Evolutionary conservation across 2,797 vertebrate genomes (phyloP), one percentile per base, ranked within the genome.

Genomic region (Silurus aristotelis): DNA sequence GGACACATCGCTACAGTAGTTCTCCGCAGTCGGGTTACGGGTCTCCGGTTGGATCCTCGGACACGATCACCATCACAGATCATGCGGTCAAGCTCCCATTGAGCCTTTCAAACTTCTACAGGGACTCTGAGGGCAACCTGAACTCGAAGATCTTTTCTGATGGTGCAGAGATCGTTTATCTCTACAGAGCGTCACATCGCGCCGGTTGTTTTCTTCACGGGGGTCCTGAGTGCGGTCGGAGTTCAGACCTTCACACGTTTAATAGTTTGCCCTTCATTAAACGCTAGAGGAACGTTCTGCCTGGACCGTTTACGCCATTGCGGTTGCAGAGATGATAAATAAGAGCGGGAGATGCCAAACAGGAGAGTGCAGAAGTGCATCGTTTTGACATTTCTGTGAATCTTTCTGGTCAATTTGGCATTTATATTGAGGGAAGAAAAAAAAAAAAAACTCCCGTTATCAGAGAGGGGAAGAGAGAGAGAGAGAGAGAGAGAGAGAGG

Each of bases 61-160:
- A 77, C 86, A 84, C 83, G 83, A 66, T 83, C 73, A 64, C 79
- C 84, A 70, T 87, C 89, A 88, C 89, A 88, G 88, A 63, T 89
- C 73, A 17, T 63, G 68, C 75, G 66, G 75, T 84, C 77, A 38
- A 77, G 82, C 78, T 88, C 84, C 55, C 52, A 70, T 76, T 48
- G 82, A 79, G 89, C 80, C 64, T 73, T 88, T 83, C 31, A 38
- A 38, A 38, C 38, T 38, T 38, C 38, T 38, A 38, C 38, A 38
- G 38, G 38, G 38, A 38, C 38, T 38, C 3, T 38, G 38, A 0
- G 38, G 38, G 38, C 22, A 64, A 71, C 70, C 67, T 63, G 22
- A 83, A 67, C 72, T 60, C 19, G 58, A 67, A 85, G 64, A 63
- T 38, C 48, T 52, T 52, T 7, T 52, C 48, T 52, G 48, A n/a